Evolutionary conservation across 2,797 vertebrate species (phyloP), one percentile per base, ranked within the genome.

Genomic region (Hipposideros larvatus): DNA sequence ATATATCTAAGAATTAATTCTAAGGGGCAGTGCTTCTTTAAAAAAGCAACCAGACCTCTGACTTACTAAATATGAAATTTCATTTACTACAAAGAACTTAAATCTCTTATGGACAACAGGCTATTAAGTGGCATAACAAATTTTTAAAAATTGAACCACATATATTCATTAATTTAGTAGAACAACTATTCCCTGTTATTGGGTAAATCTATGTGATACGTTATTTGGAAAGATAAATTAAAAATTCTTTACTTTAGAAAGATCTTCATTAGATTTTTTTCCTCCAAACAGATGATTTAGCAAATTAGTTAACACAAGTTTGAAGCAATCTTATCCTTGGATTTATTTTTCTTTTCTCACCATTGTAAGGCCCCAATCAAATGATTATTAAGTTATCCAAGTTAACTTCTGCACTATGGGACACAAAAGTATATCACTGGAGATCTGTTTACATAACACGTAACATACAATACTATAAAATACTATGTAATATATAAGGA

Each of bases 241-340:
- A 87, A 94, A 75, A 79, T 53, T 91, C 63, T 93, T 88, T 61
- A 68, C 34, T 86, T 78, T 51, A 75, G 43, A 66, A 91, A 91
- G 10, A 73, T 79, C 71, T 91, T 93, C 66, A 74, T 16, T 59
- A 22, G 16, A 71, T 77, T 95, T 37, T 77, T 28, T 19, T 26
- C 37, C 48, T 57, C n/a, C 46, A 66, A 46, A 61, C 4, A 57
- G 55, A 87, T 73, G 43, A 91, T 41, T 87, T 51, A 48, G 51
- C 19, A 66, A 71, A 87, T 48, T 26, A 91, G 37, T 83, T 78
- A 91, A 93, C 11, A 63, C 15, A 70, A 37, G 26, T 63, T 95
- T 95, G 90, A 93, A 86, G 13, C 10, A 48, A 83, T 88, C 28
- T 78, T 80, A 82, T 82, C 55, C 86, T 65, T 28, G 80, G 41